Conservation (phyloP, 2,888 invertebrate species). For the Drosophila pseudotakahashii region DNA sequence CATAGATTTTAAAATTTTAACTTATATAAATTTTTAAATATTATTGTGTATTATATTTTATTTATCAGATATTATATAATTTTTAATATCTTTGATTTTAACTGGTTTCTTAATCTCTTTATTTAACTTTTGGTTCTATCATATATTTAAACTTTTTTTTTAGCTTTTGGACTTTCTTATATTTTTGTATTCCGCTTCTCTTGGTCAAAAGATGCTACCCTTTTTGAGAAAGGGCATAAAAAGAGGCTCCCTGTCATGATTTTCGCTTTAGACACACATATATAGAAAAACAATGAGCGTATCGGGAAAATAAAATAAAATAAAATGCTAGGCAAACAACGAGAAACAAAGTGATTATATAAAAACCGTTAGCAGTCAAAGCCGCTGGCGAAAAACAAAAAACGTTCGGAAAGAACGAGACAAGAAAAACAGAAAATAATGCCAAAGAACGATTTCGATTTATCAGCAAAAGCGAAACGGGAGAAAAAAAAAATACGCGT, state of each 20-base stretch:
- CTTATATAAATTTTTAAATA: too few species aligned
- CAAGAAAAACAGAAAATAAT: slow-evolving; percentile 52
- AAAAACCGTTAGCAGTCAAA: slow-evolving; percentile 50
- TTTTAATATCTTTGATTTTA: too few species aligned
- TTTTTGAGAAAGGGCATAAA: slow-evolving; percentile 21
- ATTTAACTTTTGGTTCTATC: too few species aligned
- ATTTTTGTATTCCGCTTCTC: too few species aligned
- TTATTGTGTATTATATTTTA: too few species aligned
- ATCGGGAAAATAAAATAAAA: slow-evolving; percentile 41
- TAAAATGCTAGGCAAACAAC: slow-evolving; percentile 47
- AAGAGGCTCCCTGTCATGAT: slow-evolving; percentile 52
- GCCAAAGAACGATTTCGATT: slow-evolving; percentile 62
- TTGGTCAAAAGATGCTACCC: not conserved
- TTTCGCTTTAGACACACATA: slow-evolving; percentile 28
- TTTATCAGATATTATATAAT: too few species aligned
- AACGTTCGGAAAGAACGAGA: slow-evolving; percentile 24
- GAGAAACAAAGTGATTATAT: slow-evolving; percentile 53
- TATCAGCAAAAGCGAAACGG: slow-evolving; percentile 60
- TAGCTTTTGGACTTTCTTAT: not conserved
- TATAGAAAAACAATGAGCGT: slow-evolving; percentile 33
- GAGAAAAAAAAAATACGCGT: slow-evolving; percentile 27
- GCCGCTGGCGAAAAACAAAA: slow-evolving; percentile 35
- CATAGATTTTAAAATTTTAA: not conserved
- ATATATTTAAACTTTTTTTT: too few species aligned
- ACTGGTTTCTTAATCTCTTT: too few species aligned